Base-by-base conservation (phyloP, 2,113 vertebrate genomes). In the Seriola rivoliana region DNA sequence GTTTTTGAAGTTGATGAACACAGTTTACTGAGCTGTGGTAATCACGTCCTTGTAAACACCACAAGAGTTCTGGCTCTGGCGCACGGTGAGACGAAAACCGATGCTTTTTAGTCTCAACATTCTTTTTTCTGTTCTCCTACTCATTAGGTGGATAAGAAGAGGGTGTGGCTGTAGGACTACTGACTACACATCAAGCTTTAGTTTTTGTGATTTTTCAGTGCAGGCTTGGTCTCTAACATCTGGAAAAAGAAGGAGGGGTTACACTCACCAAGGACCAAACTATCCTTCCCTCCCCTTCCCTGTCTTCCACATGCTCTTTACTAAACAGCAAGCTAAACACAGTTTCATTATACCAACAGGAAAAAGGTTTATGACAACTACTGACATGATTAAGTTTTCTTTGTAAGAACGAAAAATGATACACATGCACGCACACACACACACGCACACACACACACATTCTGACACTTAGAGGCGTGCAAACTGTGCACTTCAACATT, bases 161-260 rank as follows among this genome's bases (percentile, higher is more conserved):
- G 84, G 88, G 74, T 66, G 87, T 87, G 82, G 75, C 71, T 81
- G 82, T 85, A 81, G 82, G 83, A 91, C 89, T 90, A 90, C 63
- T 11, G 81, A 89, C 90, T 85, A 94, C 68, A 92, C 88, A 90
- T 93, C 69, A 50, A 91, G 87, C 89, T 93, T 90, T 84, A 87
- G 62, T 84, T 94, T 94, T 82, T 81, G 85, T 89, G 85, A 86
- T 82, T 87, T 85, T 87, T 93, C 90, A 94, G 94, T 94, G 92
- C 93, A 95, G 90, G 92, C 91, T 93, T 94, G 93, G 93, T 93
- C 93, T 93, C 90, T 85, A 78, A 83, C 60, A 71, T 87, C 69
- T 90, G 80, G 71, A 84, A 74, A 87, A 84, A 75, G 36, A 77
- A 62, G 54, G 71, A 84, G 75, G 87, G 60, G 67, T 65, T 66